These are phyloP conservation scores for Sminthurides bifidus DNA, from an alignment of 1,140 invertebrate genomes.

Conservation along the genomic window DNA sequence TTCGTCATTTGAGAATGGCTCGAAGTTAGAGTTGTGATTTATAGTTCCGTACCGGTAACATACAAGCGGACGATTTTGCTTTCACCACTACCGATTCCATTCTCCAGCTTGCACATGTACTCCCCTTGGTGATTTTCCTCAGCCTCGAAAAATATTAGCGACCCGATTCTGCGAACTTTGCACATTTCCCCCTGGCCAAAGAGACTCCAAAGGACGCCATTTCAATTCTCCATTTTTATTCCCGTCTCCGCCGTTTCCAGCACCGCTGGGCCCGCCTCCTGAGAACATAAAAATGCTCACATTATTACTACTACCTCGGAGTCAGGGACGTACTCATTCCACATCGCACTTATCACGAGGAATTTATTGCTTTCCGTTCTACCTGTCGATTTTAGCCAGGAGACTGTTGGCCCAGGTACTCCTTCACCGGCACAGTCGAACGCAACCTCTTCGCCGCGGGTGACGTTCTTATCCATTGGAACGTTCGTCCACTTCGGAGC, in stretches of 20 bases:
- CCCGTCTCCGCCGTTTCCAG: too few species aligned
- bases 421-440: conserved; percentile 64
- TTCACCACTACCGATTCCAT: conserved; percentile 64
- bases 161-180: conserved; percentile 46
- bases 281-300: neutral
- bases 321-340: neutral
- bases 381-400: conserved; percentile 43
- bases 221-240: too few species aligned
- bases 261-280: conserved; percentile 15
- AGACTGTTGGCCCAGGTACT: conserved; percentile 55
- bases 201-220: conserved; percentile 22
- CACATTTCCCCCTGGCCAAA: conserved; percentile 15
- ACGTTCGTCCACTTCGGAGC: conserved; percentile 70
- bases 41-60: conserved; percentile 64
- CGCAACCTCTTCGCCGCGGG: conserved; percentile 57
- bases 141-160: conserved; percentile 54
- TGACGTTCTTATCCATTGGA: conserved; percentile 61
- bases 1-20: too few species aligned
- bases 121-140: conserved; percentile 60
- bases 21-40: too few species aligned
- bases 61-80: conserved; percentile 61
- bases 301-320: neutral
- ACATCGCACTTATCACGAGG: neutral
- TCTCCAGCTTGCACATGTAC: conserved; percentile 72
- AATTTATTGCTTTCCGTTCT: neutral